phyloP scores from a whole-genome alignment of 2,888 invertebrate species.

The Meiosimyza platycephala region DNA sequence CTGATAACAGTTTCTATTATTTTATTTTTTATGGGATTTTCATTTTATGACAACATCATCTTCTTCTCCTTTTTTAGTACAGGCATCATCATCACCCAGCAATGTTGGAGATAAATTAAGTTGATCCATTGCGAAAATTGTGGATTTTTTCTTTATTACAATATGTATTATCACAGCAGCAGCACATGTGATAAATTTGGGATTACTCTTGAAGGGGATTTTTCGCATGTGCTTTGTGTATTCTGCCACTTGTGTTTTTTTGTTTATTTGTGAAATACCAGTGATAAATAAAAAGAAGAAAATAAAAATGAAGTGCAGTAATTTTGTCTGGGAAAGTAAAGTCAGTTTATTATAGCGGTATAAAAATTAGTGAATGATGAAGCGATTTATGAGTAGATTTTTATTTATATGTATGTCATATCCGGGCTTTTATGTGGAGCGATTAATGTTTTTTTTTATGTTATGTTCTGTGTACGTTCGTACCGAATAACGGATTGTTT shows the following conservation, averaged over 20 bases:
- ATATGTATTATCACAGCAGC: background rate
- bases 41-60: no score
- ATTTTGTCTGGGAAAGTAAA: no score
- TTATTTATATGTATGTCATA: constrained; percentile 3
- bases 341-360: no score
- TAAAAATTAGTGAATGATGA: constrained; percentile 12
- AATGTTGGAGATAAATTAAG: constrained; percentile 1
- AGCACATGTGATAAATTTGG: constrained; percentile 16
- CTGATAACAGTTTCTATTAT: no score
- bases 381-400: constrained; percentile 14
- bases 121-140: constrained; percentile 13
- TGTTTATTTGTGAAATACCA: no score
- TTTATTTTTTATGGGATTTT: no score
- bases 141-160: background rate
- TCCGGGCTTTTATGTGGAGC: background rate
- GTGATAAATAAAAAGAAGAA: no score
- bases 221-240: no score
- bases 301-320: no score
- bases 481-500: background rate
- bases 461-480: background rate
- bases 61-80: no score
- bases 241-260: no score
- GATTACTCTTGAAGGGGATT: background rate
- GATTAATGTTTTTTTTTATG: background rate
- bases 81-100: no score